Base-by-base conservation (phyloP, 2,888 invertebrate genomes). In the Hypomecis punctinalis region DNA sequence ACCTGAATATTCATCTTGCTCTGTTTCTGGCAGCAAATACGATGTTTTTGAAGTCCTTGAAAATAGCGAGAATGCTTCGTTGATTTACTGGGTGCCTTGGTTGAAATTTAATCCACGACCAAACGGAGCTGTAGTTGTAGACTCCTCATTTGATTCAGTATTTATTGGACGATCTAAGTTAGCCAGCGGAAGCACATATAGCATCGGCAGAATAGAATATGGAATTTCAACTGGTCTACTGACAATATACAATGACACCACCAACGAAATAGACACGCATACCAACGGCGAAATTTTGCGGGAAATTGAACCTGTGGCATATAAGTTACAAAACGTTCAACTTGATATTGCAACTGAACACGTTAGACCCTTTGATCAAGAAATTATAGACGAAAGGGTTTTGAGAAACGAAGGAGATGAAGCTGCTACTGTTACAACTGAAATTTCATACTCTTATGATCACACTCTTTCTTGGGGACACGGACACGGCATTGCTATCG, bases 401-500 rank as follows among this genome's bases (percentile, higher is more conserved):
- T 79, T 95, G 58, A 87, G 86, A 64, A 95, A 95, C 73, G 91
- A 89, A 13, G 94, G 90, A n/a, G 93, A 93, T 0, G 90, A 89
- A 56, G 93, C 94, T 47, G 95, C 93, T 48, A 94, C 94, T 8
- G 95, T 96, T 49, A 96, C 96, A 68, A 95, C 96, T 40, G 96
- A 96, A 59, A 94, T 97, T 69, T 94, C 94, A 69, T 97, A 96
- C 82, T 94, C 94, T 36, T 96, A 95, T 75, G 94, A 94, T 70
- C 95, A 96, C 76, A 94, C 94, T 13, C 91, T 96, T 67, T 96
- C 96, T 80, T 97, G 97, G 97, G 97, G 97, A 11, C 96, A 96
- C 75, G 95, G 94, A 5, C 96, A 94, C 81, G 97, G 94, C 67
- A 95, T 95, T 85, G 94, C 96, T 49, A 96, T 95, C 63, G 96